Base-by-base conservation (phyloP, 2,888 invertebrate genomes). In the Drosophila anceps region DNA sequence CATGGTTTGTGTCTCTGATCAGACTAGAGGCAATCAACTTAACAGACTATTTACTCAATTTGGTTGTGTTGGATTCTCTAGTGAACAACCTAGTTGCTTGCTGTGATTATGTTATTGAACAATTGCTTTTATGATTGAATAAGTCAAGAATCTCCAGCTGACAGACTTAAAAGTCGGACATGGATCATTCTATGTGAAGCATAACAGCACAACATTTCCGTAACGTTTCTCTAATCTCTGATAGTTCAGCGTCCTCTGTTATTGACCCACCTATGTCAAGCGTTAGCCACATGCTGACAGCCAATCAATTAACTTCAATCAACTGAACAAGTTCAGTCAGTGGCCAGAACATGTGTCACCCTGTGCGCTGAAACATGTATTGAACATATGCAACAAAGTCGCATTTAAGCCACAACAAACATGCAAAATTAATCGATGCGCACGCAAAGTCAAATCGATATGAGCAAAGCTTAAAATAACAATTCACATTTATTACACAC, bases 361-460 rank as follows among this genome's bases (percentile, higher is more conserved):
- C 59, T 35, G 44, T 46, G 33, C 20, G 27, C 7, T 5, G 29
- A 0, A 43, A 50, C 48, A 20, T 62, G 33, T 15, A 46, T 27
- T 35, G 0, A 15, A n/a, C 44, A 46, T 46, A 12, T 13, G 46
- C 35, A 18, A 13, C 37, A 51, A 4, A 15, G 13, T 29, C n/a
- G 10, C 31, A 60, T 12, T 57, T 29, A 29, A 37, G 33, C 48
- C 62, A 10, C 27, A 29, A n/a, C 29, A 62, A 65, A 65, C 51
- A 62, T 62, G 33, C 18, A 60, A 50, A 27, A 24, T 51, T 43
- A 63, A 66, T 66, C 53, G 65, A 46, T 35, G 44, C 35, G 24
- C 20, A n/a, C 4, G 54, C 46, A 46, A 55, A 67, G 46, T 66
- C 33, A 55, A 67, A 67, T 54, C 54, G 55, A 48, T 66, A 51